These are phyloP conservation scores for Meandrina meandrites DNA, from an alignment of 92 coral and sea anemone genomes.

Conservation along the genomic window DNA sequence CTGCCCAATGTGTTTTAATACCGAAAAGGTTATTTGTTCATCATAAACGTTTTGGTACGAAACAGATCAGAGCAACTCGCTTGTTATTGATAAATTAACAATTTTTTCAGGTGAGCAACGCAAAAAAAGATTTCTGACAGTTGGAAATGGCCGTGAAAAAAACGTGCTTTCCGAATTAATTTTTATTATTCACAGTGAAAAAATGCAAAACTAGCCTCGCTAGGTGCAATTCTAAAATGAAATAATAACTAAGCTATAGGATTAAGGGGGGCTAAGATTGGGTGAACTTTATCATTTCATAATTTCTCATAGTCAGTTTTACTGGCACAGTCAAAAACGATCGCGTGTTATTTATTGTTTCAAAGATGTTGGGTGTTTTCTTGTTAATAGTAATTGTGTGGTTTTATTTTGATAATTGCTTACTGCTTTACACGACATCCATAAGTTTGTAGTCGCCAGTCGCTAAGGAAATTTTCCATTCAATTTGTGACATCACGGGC, in stretches of 20 bases:
- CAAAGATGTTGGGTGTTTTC: neutral
- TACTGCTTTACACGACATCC: neutral
- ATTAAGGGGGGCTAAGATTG: neutral
- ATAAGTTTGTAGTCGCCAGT: slow-evolving; percentile 7
- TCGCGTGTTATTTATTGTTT: neutral
- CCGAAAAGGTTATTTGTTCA: too few species aligned
- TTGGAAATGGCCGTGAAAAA: too few species aligned
- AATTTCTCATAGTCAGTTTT: neutral
- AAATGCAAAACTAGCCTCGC: too few species aligned
- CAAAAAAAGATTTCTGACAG: too few species aligned
- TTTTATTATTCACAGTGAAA: too few species aligned
- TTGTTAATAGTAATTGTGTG: neutral
- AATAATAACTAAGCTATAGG: too few species aligned
- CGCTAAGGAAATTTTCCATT: neutral
- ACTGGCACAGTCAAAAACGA: neutral
- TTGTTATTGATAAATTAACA: too few species aligned
- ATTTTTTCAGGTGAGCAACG: too few species aligned
- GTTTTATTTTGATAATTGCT: neutral
- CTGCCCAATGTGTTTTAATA: too few species aligned
- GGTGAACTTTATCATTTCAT: neutral
- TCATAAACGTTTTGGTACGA: too few species aligned
- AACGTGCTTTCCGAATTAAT: too few species aligned
- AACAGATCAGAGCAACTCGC: too few species aligned
- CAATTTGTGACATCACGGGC: neutral
- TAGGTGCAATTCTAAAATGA: neutral